Evolutionary conservation across 2,113 vertebrate species (phyloP), one percentile per base, ranked within the genome.

Genomic region (Toxotes jaculatrix): DNA sequence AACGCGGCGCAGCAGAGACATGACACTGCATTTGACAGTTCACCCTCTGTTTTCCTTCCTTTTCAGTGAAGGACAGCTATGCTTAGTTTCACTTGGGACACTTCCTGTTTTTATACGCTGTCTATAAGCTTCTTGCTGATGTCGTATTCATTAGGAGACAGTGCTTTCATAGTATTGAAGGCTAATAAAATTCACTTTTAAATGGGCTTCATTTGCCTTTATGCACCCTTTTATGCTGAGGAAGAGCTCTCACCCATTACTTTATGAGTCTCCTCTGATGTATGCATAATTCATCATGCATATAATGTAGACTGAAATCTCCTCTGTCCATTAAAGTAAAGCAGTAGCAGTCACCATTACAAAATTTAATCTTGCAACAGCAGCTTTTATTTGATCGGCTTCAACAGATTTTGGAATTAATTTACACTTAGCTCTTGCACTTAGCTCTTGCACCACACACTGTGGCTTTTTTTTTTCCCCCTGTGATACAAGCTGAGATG

Each of bases 251-350:
- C 77, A 64, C 10, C 31, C 9, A 40, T 4, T 11, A 27, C 57
- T 74, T 63, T 61, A 14, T 34, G 47, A 70, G 23, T 57, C 38
- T 74, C 62, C 56, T 77, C 45, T 76, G 40, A 76, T 19, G 40
- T 66, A 34, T 86, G 59, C 64, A 91, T 88, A 80, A 84, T 89
- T 86, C 2, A 86, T 78, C 21, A 40, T 23, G n/a, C 38, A 17
- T 40, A 59, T 27, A 16, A 31, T 16, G 9, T n/a, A 17, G 17
- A 1, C 38, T 36, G 51, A 73, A 62, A 66, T 57, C 36, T 1
- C 45, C 1, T 77, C 49, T 55, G 67, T 43, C 51, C 53, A 72
- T 70, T 67, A 60, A n/a, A 55, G 59, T 21, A 59, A 75, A 65
- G 32, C 53, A n/a, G 65, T 32, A 21, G 59, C 70, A 83, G 40